Percentiles rank a stretch among this genome's conserved stretches.
Conservation (phyloP, 2,113 vertebrate genomes). For the Cyanistes caeruleus region DNA sequence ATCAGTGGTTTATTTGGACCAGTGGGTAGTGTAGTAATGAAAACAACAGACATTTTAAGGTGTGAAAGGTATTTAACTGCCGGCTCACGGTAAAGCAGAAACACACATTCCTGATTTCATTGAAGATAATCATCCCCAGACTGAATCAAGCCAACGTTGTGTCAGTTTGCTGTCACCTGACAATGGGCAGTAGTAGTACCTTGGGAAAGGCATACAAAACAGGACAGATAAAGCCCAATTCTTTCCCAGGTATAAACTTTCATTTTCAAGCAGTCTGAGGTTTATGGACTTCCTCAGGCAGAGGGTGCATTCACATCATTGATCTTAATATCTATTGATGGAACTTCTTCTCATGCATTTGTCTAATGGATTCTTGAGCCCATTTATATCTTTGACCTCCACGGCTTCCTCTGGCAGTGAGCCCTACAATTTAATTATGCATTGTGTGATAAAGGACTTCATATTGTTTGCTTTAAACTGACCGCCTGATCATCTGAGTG, state of each 20-base stretch:
- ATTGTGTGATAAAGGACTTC: constrained; percentile 30
- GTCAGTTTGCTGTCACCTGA: neutral
- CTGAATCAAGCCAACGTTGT: neutral
- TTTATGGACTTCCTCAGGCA: constrained; percentile 7
- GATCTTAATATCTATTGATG: constrained; percentile 47
- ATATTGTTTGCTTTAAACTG: neutral
- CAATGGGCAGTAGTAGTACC: neutral
- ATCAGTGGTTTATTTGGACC: neutral
- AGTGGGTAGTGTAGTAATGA: neutral
- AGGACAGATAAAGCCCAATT: neutral
- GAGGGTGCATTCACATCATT: constrained; percentile 14
- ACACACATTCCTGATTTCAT: neutral
- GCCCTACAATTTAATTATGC: constrained; percentile 48
- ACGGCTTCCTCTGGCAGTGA: constrained; percentile 19
- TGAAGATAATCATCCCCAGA: neutral
- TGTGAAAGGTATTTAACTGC: neutral
- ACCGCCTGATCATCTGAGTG: neutral
- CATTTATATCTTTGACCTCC: constrained; percentile 37
- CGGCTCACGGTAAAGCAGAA: neutral
- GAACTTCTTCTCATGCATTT: constrained; percentile 35
- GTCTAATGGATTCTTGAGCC: constrained; percentile 51
- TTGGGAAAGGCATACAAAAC: neutral
- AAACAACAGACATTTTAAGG: neutral
- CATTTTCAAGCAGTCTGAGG: neutral
- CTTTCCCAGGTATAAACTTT: neutral